These are phyloP conservation scores for Brachyrhaphis roseni DNA, from an alignment of 2,797 vertebrate species.

Conservation along the genomic window DNA sequence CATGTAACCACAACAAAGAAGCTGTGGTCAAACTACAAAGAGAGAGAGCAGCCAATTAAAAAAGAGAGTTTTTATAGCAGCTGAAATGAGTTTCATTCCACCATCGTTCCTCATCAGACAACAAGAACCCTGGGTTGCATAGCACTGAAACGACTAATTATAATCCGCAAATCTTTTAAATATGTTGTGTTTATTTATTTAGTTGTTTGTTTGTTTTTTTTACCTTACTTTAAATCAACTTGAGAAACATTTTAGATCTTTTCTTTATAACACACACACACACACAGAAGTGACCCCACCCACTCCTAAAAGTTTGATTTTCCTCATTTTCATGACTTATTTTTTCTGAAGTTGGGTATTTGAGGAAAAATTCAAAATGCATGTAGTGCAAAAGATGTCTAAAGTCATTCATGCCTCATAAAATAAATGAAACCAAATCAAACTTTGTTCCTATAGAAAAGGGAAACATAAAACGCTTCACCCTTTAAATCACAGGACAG, in stretches of 20 bases:
- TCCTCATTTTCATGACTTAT: not conserved
- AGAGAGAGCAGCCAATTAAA: not conserved
- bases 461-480: not conserved
- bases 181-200: not conserved
- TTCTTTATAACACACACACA: not conserved
- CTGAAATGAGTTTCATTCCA: not conserved
- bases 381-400: not conserved
- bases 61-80: not conserved
- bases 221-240: not conserved
- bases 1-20: slow-evolving; percentile 2
- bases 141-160: not conserved
- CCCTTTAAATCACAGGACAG: not conserved
- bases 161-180: not conserved
- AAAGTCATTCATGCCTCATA: not conserved
- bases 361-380: not conserved
- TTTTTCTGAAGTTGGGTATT: not conserved
- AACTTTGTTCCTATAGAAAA: not conserved
- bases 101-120: not conserved
- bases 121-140: not conserved
- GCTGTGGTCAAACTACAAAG: not conserved
- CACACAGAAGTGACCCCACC: not conserved
- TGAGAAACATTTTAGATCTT: not conserved
- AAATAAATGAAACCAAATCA: not conserved
- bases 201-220: not conserved
- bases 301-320: not conserved